Conservation (phyloP, 2,888 invertebrate species). For the Yponomeuta sedellus region DNA sequence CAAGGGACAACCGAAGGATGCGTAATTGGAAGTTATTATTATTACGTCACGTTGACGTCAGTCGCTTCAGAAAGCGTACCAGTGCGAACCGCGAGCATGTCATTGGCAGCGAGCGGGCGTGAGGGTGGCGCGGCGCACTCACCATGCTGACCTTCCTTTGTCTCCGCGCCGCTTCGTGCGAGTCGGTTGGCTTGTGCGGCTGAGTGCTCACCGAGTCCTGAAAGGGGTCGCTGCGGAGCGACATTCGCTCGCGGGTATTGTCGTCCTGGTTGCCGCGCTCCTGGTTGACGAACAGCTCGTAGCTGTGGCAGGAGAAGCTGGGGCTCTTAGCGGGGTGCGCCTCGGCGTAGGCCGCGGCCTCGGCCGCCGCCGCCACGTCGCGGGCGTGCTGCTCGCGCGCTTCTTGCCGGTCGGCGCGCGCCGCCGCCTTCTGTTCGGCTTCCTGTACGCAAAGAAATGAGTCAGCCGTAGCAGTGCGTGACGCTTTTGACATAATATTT, state of each 20-base stretch:
- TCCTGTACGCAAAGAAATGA: conserved; percentile 71
- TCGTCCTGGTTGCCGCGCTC: conserved; percentile 92
- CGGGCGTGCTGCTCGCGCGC: conserved; percentile 78
- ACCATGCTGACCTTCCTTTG: conserved; percentile 95
- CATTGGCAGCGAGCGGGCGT: conserved; percentile 24
- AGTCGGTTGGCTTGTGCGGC: conserved; percentile 77
- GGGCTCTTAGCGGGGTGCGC: conserved; percentile 89
- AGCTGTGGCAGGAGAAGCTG: conserved; percentile 94
- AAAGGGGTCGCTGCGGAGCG: conserved; percentile 91
- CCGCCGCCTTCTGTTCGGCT: conserved; percentile 89
- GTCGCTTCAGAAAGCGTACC: no score
- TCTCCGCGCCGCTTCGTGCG: conserved; percentile 69
- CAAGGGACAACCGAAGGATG: no score
- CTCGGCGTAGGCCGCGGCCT: conserved; percentile 78
- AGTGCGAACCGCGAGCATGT: neutral
- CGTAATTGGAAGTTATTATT: no score
- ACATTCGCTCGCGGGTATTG: conserved; percentile 94
- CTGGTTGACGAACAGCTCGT: conserved; percentile 93
- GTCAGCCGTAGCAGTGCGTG: no score
- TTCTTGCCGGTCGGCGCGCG: conserved; percentile 79
- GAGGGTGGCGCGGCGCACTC: conserved; percentile 75
- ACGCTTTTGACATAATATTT: no score
- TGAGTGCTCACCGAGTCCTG: conserved; percentile 92
- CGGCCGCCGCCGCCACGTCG: conserved; percentile 78
- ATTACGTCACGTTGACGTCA: no score